Evolutionary conservation across 2,113 vertebrate genomes (phyloP), one percentile per base, ranked within the genome.

Genomic region (Nycticebus coucang): DNA sequence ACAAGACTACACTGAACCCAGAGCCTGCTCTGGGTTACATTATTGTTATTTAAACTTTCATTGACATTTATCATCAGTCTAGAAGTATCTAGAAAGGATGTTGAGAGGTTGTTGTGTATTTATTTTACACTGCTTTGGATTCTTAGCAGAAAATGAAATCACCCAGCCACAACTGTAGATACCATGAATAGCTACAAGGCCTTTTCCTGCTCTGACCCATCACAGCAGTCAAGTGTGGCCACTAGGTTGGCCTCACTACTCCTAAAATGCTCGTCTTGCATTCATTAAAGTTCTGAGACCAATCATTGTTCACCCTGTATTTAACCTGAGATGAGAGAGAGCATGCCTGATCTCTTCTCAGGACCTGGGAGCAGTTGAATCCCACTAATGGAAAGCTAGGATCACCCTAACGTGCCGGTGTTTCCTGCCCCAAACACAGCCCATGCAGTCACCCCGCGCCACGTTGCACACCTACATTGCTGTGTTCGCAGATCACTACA

Each of bases 131-230:
- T 64, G 28, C n/a, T 74, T 85, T 55, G 53, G 21, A 57, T 53
- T 94, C 88, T 88, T 84, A 88, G 71, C 37, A 81, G 50, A 86
- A 64, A 91, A n/a, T 80, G 55, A 66, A 88, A 66, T 50, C 83
- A 75, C 57, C 66, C 33, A 60, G 53, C 41, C 33, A 41, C 50
- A 50, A 33, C 22, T 72, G 2, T 8, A 72, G 57, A 30, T 35
- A 78, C 53, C 30, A 69, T 21, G 21, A 79, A n/a, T 9, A 79
- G 53, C 28, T 83, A 94, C 7, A 10, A n/a, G 13, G 30, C n/a
- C 59, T 94, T 84, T 79, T 57, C 19, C 62, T 30, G 12, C 45
- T 37, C 24, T 69, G 62, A 90, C n/a, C 30, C 50, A n/a, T 45
- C 18, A n/a, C 28, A 59, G 77, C 26, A 83, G 64, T 71, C 30